A percentile compares a stretch with the other conserved stretches of the same genome.
These are phyloP conservation scores for Empis livida DNA, from an alignment of 2,888 invertebrate species.

Conservation along the genomic window DNA sequence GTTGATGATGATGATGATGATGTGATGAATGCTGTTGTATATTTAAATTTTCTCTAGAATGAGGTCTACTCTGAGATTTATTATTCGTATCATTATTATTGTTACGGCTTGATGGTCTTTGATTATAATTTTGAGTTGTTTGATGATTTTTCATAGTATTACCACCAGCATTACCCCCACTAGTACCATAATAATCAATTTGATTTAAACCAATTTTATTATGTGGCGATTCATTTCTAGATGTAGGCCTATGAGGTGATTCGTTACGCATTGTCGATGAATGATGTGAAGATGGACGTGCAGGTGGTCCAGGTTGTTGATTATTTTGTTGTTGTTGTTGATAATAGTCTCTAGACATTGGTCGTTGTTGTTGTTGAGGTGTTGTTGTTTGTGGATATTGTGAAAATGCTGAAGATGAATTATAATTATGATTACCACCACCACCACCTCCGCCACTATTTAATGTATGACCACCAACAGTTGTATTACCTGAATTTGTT, in stretches of 20 bases:
- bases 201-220: constrained; percentile 14
- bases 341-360: constrained; percentile 20
- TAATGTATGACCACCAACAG: constrained; percentile 1
- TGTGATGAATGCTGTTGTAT: background rate
- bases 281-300: background rate
- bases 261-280: constrained; percentile 18
- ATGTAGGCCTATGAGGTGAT: constrained; percentile 24
- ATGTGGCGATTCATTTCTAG: constrained; percentile 25
- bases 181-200: constrained; percentile 25
- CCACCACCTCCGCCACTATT: constrained; percentile 8
- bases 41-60: constrained; percentile 26
- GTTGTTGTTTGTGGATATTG: constrained; percentile 4
- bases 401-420: background rate
- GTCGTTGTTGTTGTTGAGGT: constrained; percentile 13
- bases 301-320: constrained; percentile 5
- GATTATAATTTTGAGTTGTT: constrained; percentile 2
- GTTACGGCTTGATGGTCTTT: constrained; percentile 23
- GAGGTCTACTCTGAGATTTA: constrained; percentile 25
- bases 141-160: background rate
- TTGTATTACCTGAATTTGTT: constrained; percentile 12
- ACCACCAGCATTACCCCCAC: constrained; percentile 15
- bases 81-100: constrained; percentile 15
- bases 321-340: constrained; percentile 11
- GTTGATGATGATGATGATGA: constrained; percentile 17
- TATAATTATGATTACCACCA: constrained; percentile 1